Conservation (phyloP, 2,113 vertebrate genomes). For the Carlito syrichta region DNA sequence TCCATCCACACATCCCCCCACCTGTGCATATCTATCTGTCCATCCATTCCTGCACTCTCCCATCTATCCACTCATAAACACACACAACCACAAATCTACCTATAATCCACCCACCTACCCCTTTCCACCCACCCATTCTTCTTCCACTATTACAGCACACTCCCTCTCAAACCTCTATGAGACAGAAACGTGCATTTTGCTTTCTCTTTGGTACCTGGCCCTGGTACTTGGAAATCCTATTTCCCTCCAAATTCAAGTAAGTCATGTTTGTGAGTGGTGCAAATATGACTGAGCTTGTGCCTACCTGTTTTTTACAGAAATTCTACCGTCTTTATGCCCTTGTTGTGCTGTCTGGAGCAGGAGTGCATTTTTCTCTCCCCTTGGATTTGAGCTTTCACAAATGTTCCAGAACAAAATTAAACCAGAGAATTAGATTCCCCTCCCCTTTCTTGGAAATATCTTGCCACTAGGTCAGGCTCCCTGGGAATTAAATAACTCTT, state of each 20-base stretch:
- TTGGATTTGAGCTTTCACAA: conserved; percentile 58
- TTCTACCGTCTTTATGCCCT: conserved; percentile 1
- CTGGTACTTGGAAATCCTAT: background rate
- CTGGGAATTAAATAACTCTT: conserved; percentile 70
- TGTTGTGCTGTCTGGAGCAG: conserved; percentile 10
- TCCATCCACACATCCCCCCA: too few species aligned
- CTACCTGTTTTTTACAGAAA: background rate
- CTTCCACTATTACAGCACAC: background rate
- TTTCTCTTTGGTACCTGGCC: too few species aligned
- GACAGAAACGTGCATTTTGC: background rate
- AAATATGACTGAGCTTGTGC: background rate
- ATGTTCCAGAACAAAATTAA: conserved; percentile 63
- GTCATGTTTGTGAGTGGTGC: background rate
- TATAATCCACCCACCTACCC: background rate
- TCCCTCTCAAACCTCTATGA: background rate
- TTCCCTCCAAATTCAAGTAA: conserved; percentile 38
- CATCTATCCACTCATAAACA: accelerated
- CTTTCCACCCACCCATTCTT: background rate
- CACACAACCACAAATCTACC: background rate
- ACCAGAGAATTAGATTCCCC: conserved; percentile 64
- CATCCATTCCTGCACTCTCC: too few species aligned
- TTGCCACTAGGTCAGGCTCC: conserved; percentile 62
- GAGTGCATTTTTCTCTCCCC: conserved; percentile 19
- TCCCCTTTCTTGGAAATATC: conserved; percentile 64
- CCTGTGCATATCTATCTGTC: background rate